phyloP scores from a whole-genome alignment of 2,888 invertebrate species.

The Andrena chrysosceles region DNA sequence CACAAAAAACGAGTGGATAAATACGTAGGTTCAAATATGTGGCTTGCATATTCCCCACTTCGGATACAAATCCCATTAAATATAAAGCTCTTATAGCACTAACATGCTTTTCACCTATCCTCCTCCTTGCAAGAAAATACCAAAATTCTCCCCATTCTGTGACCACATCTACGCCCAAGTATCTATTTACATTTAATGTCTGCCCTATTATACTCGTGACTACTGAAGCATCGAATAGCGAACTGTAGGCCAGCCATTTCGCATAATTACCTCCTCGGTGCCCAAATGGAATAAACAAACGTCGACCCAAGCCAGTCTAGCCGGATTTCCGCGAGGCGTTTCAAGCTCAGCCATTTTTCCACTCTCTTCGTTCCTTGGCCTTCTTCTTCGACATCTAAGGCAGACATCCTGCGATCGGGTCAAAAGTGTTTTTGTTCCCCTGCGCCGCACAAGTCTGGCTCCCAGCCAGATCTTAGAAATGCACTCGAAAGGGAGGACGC shows the following conservation, averaged over 20 bases:
- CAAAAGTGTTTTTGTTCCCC: slow-evolving; percentile 61
- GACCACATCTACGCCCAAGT: no score
- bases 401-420: slow-evolving; percentile 39
- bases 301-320: background rate
- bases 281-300: background rate
- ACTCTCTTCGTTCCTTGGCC: background rate
- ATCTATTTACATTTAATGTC: no score
- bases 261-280: background rate
- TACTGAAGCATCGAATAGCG: background rate
- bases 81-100: no score
- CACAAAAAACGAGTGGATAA: no score
- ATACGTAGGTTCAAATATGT: no score
- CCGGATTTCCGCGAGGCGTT: slow-evolving; percentile 9
- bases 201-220: no score
- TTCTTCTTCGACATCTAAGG: slow-evolving; percentile 2
- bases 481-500: slow-evolving; percentile 33
- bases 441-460: slow-evolving; percentile 55
- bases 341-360: slow-evolving; percentile 5
- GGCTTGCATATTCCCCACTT: no score
- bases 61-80: no score
- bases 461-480: slow-evolving; percentile 67
- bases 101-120: no score
- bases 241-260: background rate
- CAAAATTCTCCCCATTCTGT: no score
- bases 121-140: no score